Evolutionary conservation across 2,113 vertebrate genomes (phyloP), one percentile per base, ranked within the genome.

Genomic region (Scolopax mira): DNA sequence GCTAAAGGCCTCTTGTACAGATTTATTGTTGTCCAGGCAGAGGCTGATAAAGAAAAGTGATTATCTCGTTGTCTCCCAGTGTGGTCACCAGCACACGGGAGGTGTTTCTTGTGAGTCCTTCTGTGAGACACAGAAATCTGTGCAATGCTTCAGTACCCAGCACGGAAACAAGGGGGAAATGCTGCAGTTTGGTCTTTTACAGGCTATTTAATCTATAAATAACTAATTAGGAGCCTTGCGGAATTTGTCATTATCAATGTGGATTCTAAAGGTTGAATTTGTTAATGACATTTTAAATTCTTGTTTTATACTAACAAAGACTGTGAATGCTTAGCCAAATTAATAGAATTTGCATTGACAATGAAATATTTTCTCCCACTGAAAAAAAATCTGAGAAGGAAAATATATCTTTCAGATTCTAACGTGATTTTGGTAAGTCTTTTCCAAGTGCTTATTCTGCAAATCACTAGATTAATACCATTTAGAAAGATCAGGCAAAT

Each of bases 401-500:
- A 91, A 95, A 88, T 80, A 28, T 58, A 85, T 96, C 51, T 93
- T 60, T 73, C 79, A 93, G 96, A 96, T 96, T 84, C 88, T 95
- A 88, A 92, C 25, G 7, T 94, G 95, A 95, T 95, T 96, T 95
- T 94, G 90, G 94, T 91, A 95, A 95, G 39, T 93, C 91, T 96
- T 88, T 96, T 94, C 95, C 94, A 96, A 94, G 79, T 96, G 95
- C 93, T 96, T 97, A 97, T 96, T 96, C 96, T 96, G 95, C 96
- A 97, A 96, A 95, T 96, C 93, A 90, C 84, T 95, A 95, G 70
- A 96, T 96, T 97, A 97, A 95, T 96, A 93, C 94, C 95, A 91
- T 94, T 97, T 95, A 96, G 91, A 97, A 96, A 97, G 95, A 95
- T 97, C 95, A 95, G 96, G 95, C 95, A 96, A 96, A 97, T 96